Conservation (phyloP, 2,888 invertebrate genomes). For the Nycteola revayana region DNA sequence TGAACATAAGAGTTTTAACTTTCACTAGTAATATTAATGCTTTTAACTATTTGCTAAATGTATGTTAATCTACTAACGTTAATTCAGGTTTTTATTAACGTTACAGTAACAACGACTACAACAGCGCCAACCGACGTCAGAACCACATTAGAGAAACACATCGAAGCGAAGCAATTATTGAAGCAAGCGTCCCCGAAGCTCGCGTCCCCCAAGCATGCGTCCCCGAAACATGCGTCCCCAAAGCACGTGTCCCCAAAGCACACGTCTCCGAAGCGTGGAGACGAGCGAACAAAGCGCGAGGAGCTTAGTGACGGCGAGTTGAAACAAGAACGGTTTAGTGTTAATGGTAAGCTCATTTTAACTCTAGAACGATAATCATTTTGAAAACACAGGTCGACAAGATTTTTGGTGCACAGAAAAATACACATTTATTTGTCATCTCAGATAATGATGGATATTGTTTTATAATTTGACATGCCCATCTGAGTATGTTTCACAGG, state of each 20-base stretch:
- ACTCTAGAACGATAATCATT: no score
- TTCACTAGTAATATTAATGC: conserved; percentile 6
- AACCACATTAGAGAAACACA: conserved; percentile 24
- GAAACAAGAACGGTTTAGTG: conserved; percentile 45
- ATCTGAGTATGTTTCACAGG: no score
- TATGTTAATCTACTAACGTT: no score
- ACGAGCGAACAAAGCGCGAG: conserved; percentile 20
- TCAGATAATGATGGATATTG: no score
- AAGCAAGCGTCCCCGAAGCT: conserved; percentile 12
- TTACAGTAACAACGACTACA: no score
- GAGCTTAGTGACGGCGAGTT: conserved; percentile 29
- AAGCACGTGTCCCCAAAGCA: conserved; percentile 18
- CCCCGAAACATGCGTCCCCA: conserved; percentile 2
- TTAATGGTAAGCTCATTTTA: conserved; percentile 60
- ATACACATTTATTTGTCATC: no score
- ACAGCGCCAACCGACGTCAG: conserved; percentile 35
- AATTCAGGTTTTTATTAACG: no score
- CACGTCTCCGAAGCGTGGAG: conserved; percentile 10
- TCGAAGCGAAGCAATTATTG: conserved; percentile 24
- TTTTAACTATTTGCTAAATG: no score
- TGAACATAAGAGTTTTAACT: conserved; percentile 36
- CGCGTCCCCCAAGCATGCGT: not conserved
- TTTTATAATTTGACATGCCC: no score
- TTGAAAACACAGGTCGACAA: no score
- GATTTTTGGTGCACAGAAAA: no score